Base-by-base conservation (phyloP, 1,140 invertebrate species). In the Mycetomoellerius zeteki region DNA sequence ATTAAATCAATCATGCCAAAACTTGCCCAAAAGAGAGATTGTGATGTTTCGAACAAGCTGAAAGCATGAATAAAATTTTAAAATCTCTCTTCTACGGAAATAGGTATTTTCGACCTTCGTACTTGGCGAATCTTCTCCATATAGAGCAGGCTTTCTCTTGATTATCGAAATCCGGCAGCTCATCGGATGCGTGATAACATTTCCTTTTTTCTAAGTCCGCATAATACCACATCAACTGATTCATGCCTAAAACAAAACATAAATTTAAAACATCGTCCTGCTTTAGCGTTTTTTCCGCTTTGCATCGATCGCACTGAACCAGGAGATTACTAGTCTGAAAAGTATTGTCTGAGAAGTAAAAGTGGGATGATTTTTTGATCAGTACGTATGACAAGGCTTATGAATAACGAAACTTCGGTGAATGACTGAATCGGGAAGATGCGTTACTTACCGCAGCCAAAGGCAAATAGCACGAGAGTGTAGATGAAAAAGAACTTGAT, bases 151-250 rank as follows among this genome's bases (percentile, higher is more conserved):
- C 97, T 87, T 98, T 97, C 84, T 98, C 97, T 90, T 98, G 96
- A 86, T 97, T 97, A 90, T 98, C 97, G 86, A 98, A 98, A 91
- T 98, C 98, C 0, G 97, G 96, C 7, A 96, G 88, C 30, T 97
- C 97, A n/a, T 95, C 96, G 5, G 96, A 96, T 37, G 96, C 93
- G 85, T 97, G 97, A 91, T 98, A 98, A 93, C 98, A 99, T 92
- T 98, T 98, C 64, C 96, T 96, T 92, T 97, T 97, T 92, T 99
- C 98, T 89, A 98, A 95, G 89, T 98, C 97, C n/a, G 98, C 98
- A 93, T 99, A 99, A 94, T 99, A 99, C 98, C 98, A 99, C 92
- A 99, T 96, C 60, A 99, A 94, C 93, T 99, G 98, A 95, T 99
- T 99, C 88, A 99, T 96, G 88, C 97, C 97, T 97, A 92, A 92